Evolutionary conservation across 92 coral and sea anemone species (phyloP).

Genomic region (Bergia puertoricense): DNA sequence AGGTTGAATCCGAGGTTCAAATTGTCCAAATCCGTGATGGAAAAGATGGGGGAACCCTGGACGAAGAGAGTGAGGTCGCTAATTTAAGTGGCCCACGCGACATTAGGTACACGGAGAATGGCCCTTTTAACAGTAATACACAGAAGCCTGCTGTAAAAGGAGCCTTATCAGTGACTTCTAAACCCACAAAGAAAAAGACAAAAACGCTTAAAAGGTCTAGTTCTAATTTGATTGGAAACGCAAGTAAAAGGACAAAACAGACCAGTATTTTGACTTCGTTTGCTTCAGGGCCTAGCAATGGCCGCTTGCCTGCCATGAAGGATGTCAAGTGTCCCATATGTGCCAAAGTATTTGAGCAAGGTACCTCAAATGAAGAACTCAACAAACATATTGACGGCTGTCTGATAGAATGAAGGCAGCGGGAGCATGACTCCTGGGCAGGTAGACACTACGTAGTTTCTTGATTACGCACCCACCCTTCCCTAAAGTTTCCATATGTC

Average conservation of each 20-base stretch:
- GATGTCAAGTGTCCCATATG: constrained; percentile 87
- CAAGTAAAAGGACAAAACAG: constrained; percentile 63
- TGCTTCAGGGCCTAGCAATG: constrained; percentile 39
- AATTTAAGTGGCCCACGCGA: not conserved
- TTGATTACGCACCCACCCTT: not conserved
- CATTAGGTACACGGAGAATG: constrained; percentile 7
- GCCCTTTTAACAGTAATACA: not conserved
- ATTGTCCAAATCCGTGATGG: not conserved
- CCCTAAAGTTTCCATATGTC: not conserved
- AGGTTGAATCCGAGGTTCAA: not conserved
- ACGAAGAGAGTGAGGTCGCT: not conserved
- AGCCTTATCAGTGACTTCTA: not conserved
- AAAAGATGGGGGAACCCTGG: constrained; percentile 26
- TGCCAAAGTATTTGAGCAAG: constrained; percentile 63
- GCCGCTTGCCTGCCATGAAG: constrained; percentile 3
- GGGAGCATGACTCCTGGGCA: not conserved
- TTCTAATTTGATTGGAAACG: constrained; percentile 32
- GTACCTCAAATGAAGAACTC: constrained; percentile 69
- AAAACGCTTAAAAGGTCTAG: constrained; percentile 61
- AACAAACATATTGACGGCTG: constrained; percentile 88
- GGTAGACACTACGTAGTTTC: not conserved
- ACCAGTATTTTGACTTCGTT: constrained; percentile 71
- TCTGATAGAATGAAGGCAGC: constrained; percentile 57
- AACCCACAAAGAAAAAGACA: constrained; percentile 2
- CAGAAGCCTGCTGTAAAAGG: not conserved